Percentiles rank a stretch among this genome's conserved stretches.
These are phyloP conservation scores for Drosophila sulfurigaster DNA, from an alignment of 1,140 invertebrate genomes.

Conservation along the genomic window DNA sequence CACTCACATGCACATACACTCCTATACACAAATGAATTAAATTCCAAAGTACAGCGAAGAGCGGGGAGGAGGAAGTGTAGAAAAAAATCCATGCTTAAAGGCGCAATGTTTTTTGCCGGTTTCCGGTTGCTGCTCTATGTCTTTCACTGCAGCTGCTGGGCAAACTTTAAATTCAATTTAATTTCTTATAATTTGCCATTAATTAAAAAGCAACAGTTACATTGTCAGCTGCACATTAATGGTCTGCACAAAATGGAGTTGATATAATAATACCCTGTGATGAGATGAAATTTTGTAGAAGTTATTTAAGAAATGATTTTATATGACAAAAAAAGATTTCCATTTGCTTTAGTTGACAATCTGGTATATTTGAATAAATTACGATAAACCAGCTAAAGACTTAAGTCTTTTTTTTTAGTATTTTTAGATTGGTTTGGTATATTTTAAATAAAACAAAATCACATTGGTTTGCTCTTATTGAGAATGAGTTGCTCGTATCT, in stretches of 20 bases:
- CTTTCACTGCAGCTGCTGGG: constrained; percentile 6
- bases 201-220: constrained; percentile 63
- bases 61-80: no score
- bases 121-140: constrained; percentile 6
- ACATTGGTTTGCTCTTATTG: no score
- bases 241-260: not conserved
- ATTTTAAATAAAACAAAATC: no score
- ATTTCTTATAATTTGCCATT: constrained; percentile 42
- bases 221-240: constrained; percentile 10
- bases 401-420: no score
- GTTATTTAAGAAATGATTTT: no score
- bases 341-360: no score
- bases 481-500: no score
- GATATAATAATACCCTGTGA: not conserved
- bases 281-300: no score
- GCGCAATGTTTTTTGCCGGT: not conserved
- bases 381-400: no score
- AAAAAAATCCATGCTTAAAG: constrained; percentile 32
- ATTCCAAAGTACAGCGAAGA: not conserved
- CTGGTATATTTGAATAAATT: no score
- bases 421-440: no score
- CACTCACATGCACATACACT: constrained; percentile 8
- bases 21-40: constrained; percentile 45
- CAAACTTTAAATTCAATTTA: constrained; percentile 30
- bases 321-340: no score